Evolutionary conservation across 2,797 vertebrate species (phyloP).

Genomic region (Poeciliopsis turneri): DNA sequence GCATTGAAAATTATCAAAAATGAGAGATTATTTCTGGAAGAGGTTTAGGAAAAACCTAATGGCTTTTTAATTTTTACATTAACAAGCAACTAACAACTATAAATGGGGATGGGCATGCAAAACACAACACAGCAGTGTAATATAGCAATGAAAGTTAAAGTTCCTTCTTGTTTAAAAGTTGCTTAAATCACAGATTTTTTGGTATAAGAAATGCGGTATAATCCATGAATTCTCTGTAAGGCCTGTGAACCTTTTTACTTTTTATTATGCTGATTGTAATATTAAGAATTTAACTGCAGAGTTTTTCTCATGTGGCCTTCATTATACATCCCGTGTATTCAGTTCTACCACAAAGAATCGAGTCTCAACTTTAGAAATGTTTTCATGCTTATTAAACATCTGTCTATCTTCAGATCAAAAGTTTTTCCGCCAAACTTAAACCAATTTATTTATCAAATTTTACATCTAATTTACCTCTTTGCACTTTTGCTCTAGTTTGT

Average conservation of each 20-base stretch:
- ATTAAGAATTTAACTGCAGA: neutral
- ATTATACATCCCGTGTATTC: neutral
- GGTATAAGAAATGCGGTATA: neutral
- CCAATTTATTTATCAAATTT: slow-evolving; percentile 35
- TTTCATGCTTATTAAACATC: slow-evolving; percentile 6
- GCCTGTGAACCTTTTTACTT: neutral
- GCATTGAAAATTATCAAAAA: neutral
- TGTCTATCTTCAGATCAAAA: slow-evolving; percentile 19
- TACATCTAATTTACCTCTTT: slow-evolving; percentile 40
- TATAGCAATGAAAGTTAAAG: neutral
- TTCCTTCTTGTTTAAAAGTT: neutral
- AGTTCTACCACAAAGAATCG: neutral
- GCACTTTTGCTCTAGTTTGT: slow-evolving; percentile 3
- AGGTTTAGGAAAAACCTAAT: neutral
- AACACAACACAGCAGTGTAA: neutral
- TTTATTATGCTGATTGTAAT: neutral
- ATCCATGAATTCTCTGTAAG: neutral
- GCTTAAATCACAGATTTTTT: neutral
- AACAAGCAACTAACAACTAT: slow-evolving; percentile 15
- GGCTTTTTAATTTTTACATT: neutral
- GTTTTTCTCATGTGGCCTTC: slow-evolving; percentile 5
- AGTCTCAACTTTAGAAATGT: neutral
- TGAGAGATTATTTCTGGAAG: neutral
- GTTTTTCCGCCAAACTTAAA: slow-evolving; percentile 25
- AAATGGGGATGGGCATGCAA: slow-evolving; percentile 23